phyloP scores from a whole-genome alignment of 2,888 invertebrate genomes.

The Tridacna crocea region DNA sequence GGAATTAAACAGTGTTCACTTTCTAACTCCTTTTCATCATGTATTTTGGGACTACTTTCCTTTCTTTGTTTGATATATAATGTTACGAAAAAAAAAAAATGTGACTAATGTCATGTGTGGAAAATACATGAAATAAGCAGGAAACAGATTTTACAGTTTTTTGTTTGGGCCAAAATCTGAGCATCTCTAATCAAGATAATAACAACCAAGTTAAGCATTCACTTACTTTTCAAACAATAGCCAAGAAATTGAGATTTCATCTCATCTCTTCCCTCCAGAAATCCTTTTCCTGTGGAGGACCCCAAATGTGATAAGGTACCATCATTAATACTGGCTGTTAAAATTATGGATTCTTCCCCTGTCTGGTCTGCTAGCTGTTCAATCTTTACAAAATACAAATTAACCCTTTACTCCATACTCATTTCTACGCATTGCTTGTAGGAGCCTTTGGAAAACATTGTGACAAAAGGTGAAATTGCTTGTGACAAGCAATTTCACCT shows the following conservation, averaged over 20 bases:
- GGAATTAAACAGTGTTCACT: no score
- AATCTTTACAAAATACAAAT: constrained; percentile 31
- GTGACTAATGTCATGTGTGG: not conserved
- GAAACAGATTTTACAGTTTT: not conserved
- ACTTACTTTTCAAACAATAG: constrained; percentile 59
- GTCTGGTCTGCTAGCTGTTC: constrained; percentile 58
- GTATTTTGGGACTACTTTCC: no score
- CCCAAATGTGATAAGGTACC: constrained; percentile 57
- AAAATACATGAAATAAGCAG: not conserved
- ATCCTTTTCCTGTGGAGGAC: constrained; percentile 57
- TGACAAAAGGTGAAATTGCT: not conserved
- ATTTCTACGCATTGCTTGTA: no score
- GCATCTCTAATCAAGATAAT: not conserved
- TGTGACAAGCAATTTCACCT: not conserved
- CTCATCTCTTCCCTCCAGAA: constrained; percentile 57
- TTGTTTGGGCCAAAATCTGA: not conserved
- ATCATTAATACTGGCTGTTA: constrained; percentile 58
- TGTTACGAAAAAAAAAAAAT: no score
- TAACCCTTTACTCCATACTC: not conserved
- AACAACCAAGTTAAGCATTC: not conserved
- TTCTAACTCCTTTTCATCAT: no score
- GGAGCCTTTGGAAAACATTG: not conserved
- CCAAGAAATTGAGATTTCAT: constrained; percentile 60
- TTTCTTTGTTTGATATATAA: no score
- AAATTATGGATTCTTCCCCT: constrained; percentile 57